A percentile compares a stretch with the other conserved stretches of the same genome.
Evolutionary conservation across 2,113 vertebrate species (phyloP).

Genomic region (Bubalus kerabau): DNA sequence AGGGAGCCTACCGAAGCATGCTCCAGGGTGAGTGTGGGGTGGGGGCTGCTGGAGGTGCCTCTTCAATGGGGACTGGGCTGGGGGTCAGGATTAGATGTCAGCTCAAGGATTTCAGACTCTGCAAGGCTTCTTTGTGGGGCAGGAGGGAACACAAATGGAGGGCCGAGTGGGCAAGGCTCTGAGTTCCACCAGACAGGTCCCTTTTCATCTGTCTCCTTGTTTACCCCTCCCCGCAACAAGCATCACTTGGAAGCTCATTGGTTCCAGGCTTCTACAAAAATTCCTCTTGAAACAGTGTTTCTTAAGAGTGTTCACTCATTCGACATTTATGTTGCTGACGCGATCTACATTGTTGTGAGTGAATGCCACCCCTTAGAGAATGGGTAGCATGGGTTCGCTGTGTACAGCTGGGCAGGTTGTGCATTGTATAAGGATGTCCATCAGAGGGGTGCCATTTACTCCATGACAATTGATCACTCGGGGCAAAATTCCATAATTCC

Average conservation of each 20-base stretch:
- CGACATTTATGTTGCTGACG: not conserved
- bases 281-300: not conserved
- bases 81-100: not conserved
- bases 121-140: not conserved
- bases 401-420: not conserved
- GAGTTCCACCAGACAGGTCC: not conserved
- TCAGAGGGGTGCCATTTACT: not conserved
- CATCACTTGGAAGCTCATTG: not conserved
- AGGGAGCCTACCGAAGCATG: conserved; percentile 94
- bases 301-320: not conserved
- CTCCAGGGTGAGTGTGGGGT: conserved; percentile 85
- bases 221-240: too few relatives aligned
- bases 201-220: not conserved
- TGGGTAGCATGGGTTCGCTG: not conserved
- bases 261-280: not conserved
- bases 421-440: not conserved
- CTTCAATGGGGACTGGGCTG: accelerated
- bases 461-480: not conserved
- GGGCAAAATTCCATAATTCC: not conserved
- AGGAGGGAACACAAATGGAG: too few relatives aligned
- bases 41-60: accelerated
- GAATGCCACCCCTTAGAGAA: not conserved
- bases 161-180: accelerated
- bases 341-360: accelerated
- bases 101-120: not conserved